These are phyloP conservation scores for Pelochelys cantorii DNA, from an alignment of 2,797 vertebrate species.

Conservation along the genomic window DNA sequence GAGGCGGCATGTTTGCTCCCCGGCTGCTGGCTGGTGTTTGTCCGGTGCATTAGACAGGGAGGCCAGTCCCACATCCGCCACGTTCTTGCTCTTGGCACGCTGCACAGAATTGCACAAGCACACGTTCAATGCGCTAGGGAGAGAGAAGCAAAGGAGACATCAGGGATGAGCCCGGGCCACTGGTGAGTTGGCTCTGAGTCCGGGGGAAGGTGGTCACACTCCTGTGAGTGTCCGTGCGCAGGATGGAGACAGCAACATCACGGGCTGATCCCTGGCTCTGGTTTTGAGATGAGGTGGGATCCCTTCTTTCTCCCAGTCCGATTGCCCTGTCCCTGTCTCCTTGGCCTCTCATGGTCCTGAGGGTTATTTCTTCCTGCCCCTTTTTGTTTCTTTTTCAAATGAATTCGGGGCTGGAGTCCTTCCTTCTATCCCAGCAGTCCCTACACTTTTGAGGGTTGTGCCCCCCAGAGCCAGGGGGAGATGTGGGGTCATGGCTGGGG, in stretches of 20 bases:
- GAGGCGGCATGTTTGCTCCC: background rate
- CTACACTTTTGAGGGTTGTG: too few species aligned
- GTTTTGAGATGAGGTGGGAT: background rate
- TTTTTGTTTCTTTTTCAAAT: background rate
- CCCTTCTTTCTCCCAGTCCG: background rate
- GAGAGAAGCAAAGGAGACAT: background rate
- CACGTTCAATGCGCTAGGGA: background rate
- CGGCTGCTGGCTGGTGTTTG: background rate
- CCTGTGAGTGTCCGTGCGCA: rapidly evolving
- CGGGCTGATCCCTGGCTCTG: background rate
- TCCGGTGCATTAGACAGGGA: background rate
- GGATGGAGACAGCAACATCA: background rate
- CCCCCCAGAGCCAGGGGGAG: too few species aligned
- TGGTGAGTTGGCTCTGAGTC: background rate
- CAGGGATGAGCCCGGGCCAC: background rate
- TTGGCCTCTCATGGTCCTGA: background rate
- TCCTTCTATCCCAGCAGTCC: too few species aligned
- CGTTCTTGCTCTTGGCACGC: conserved; percentile 17
- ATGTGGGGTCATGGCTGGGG: too few species aligned
- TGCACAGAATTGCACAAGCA: conserved; percentile 15
- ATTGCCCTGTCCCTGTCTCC: background rate
- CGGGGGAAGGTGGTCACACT: background rate
- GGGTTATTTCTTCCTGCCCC: background rate
- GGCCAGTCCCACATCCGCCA: background rate
- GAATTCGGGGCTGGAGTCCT: background rate